phyloP scores from a whole-genome alignment of 2,888 invertebrate species.

The Chrysopilus asiliformis region DNA sequence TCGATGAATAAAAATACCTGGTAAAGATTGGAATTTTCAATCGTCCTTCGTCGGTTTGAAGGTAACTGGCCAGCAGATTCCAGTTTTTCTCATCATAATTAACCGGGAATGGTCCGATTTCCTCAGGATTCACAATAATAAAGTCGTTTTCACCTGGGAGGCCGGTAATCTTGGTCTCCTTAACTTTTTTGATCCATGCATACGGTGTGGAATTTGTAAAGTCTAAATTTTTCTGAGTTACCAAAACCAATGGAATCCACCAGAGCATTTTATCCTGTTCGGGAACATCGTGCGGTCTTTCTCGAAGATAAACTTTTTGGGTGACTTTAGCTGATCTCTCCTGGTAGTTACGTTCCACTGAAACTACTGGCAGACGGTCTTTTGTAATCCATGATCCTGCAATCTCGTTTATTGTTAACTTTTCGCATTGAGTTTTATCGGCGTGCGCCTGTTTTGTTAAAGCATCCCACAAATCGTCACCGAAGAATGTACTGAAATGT shows the following conservation, averaged over 20 bases:
- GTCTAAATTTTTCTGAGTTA: slow-evolving; percentile 44
- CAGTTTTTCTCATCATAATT: slow-evolving; percentile 69
- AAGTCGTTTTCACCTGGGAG: slow-evolving; percentile 48
- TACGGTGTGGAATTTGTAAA: slow-evolving; percentile 44
- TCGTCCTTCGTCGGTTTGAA: slow-evolving; percentile 43
- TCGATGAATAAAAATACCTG: slow-evolving; percentile 18
- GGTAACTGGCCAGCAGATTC: slow-evolving; percentile 53
- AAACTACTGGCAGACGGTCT: slow-evolving; percentile 63
- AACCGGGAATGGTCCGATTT: slow-evolving; percentile 72
- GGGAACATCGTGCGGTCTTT: slow-evolving; percentile 57
- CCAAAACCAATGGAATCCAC: slow-evolving; percentile 58
- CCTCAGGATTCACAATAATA: slow-evolving; percentile 69
- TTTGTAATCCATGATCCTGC: slow-evolving; percentile 73
- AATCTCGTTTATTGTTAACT: slow-evolving; percentile 51
- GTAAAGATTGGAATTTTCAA: slow-evolving; percentile 54
- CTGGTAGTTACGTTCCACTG: slow-evolving; percentile 52
- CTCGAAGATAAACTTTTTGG: slow-evolving; percentile 55
- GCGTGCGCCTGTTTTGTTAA: slow-evolving; percentile 52
- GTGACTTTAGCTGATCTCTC: slow-evolving; percentile 45
- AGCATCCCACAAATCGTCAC: slow-evolving; percentile 66
- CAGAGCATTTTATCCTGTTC: slow-evolving; percentile 56
- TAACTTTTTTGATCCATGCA: slow-evolving; percentile 49
- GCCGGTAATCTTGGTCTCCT: slow-evolving; percentile 40
- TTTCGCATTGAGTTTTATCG: slow-evolving; percentile 41
- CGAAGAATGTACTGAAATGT: slow-evolving; percentile 60